Conservation (phyloP, 2,113 vertebrate species). For the Zingel zingel region DNA sequence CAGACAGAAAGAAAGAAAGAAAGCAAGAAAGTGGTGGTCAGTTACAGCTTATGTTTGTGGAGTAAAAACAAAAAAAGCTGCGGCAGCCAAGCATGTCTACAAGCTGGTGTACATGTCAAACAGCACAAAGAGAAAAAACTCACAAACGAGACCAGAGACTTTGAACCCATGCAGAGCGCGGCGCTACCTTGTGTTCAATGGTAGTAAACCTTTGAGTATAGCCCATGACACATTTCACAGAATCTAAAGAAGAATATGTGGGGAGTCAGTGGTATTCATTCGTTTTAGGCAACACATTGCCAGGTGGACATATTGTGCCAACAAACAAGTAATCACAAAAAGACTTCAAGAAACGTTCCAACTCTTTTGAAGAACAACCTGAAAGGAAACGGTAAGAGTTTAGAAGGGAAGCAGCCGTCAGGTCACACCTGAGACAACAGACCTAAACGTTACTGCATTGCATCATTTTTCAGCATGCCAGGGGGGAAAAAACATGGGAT, state of each 20-base stretch:
- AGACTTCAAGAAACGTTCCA: background rate
- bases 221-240: slow-evolving; percentile 91
- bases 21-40: slow-evolving; percentile 77
- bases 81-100: slow-evolving; percentile 94
- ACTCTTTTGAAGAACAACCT: slow-evolving; percentile 44
- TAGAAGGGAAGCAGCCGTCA: background rate
- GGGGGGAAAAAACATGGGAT: background rate
- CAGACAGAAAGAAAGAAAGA: slow-evolving; percentile 56
- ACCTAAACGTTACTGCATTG: slow-evolving; percentile 3
- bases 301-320: slow-evolving; percentile 52
- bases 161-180: slow-evolving; percentile 91
- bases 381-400: slow-evolving; percentile 50
- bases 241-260: slow-evolving; percentile 85
- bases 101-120: slow-evolving; percentile 84
- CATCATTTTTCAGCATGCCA: background rate
- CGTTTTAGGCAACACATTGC: slow-evolving; percentile 34
- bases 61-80: slow-evolving; percentile 76
- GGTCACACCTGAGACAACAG: slow-evolving; percentile 32
- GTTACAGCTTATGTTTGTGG: slow-evolving; percentile 87
- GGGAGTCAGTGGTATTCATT: slow-evolving; percentile 74
- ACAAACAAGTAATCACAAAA: slow-evolving; percentile 47
- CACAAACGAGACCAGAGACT: slow-evolving; percentile 87
- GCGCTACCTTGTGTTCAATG: slow-evolving; percentile 87
- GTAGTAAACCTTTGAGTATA: slow-evolving; percentile 99
- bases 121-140: slow-evolving; percentile 88